Evolutionary conservation across 92 coral and sea anemone species (phyloP).

Genomic region (Heliopora coerulea): DNA sequence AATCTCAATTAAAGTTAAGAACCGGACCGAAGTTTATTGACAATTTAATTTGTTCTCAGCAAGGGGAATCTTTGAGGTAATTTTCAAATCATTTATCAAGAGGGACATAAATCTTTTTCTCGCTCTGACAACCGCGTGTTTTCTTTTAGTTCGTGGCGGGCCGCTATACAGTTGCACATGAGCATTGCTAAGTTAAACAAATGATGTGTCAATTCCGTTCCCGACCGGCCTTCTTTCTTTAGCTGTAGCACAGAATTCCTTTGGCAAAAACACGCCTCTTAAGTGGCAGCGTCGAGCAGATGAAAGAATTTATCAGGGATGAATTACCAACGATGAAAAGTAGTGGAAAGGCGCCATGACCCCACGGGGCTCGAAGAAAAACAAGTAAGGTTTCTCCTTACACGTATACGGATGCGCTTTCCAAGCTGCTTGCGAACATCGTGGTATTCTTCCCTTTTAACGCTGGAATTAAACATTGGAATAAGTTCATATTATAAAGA

Average conservation of each 20-base stretch:
- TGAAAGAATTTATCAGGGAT: neutral
- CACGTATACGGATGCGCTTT: no score
- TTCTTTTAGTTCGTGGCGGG: neutral
- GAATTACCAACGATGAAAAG: neutral
- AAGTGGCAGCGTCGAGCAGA: neutral
- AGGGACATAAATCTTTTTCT: slow-evolving; percentile 19
- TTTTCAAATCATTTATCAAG: slow-evolving; percentile 43
- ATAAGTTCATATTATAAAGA: no score
- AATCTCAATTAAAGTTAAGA: slow-evolving; percentile 41
- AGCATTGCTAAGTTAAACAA: slow-evolving; percentile 6
- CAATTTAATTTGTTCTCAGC: slow-evolving; percentile 46
- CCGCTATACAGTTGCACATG: neutral
- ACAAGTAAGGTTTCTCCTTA: no score
- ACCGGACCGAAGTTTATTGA: slow-evolving; percentile 32
- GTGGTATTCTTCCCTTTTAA: no score
- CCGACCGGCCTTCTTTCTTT: neutral
- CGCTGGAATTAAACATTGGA: no score
- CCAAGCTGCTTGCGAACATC: no score
- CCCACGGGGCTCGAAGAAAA: no score
- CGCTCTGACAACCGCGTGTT: neutral
- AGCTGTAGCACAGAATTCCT: neutral
- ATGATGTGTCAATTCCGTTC: slow-evolving; percentile 28
- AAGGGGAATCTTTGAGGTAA: slow-evolving; percentile 36
- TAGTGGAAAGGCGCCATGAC: no score
- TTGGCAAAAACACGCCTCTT: neutral